A percentile compares a stretch with the other conserved stretches of the same genome.
phyloP scores from a whole-genome alignment of 1,140 invertebrate genomes.

The Cherax destructor region DNA sequence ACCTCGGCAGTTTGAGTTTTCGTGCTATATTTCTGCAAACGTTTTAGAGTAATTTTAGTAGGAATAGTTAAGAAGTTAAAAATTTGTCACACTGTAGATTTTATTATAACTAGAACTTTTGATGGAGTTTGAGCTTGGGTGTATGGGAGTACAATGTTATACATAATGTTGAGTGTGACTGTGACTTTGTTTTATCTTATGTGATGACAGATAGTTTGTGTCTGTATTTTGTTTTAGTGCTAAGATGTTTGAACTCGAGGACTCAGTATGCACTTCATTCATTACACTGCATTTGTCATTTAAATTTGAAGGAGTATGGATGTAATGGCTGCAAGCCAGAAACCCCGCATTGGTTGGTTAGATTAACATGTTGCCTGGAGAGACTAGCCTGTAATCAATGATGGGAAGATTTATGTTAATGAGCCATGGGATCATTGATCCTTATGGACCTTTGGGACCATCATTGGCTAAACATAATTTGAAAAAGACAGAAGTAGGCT shows the following conservation, averaged over 20 bases:
- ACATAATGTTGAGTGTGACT: constrained; percentile 46
- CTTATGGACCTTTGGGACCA: not conserved
- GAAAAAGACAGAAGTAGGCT: not conserved
- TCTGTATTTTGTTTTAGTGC: constrained; percentile 57
- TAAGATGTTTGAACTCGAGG: constrained; percentile 46
- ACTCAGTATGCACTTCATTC: constrained; percentile 42
- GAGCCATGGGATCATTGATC: constrained; percentile 22
- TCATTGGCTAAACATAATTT: not conserved
- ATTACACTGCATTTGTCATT: constrained; percentile 22
- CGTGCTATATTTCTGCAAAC: not conserved
- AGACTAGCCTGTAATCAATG: not conserved
- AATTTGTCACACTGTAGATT: not conserved
- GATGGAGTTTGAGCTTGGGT: constrained; percentile 23
- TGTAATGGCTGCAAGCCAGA: not conserved
- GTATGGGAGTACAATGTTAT: constrained; percentile 38
- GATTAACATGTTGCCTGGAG: constrained; percentile 17
- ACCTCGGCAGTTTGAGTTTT: not conserved
- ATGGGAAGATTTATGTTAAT: not conserved
- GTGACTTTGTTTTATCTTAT: constrained; percentile 45
- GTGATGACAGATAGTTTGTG: constrained; percentile 54
- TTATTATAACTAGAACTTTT: not conserved
- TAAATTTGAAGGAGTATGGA: constrained; percentile 4
- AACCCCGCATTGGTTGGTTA: not conserved
- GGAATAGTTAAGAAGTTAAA: not conserved
- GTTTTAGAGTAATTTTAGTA: not conserved